phyloP scores from a whole-genome alignment of 2,888 invertebrate species.

The Helleia helle region DNA sequence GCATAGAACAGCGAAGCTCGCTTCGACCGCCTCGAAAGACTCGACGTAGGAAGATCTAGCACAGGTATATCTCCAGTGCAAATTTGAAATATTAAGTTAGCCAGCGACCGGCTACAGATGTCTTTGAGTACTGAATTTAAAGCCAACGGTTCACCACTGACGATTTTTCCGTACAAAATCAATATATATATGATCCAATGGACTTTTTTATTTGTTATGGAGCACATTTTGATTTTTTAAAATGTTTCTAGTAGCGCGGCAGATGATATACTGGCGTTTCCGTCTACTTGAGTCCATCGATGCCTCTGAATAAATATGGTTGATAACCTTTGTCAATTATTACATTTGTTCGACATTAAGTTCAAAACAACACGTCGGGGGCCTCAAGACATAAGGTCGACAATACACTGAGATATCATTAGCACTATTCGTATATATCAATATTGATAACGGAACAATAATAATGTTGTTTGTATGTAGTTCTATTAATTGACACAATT shows the following conservation, averaged over 20 bases:
- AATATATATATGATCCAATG: slow-evolving; percentile 33
- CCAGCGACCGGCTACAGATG: slow-evolving; percentile 39
- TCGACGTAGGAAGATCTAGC: slow-evolving; percentile 32
- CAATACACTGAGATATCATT: slow-evolving; percentile 16
- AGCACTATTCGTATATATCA: slow-evolving; percentile 2
- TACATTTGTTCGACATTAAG: slow-evolving; percentile 52
- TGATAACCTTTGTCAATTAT: slow-evolving; percentile 66
- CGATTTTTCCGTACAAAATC: slow-evolving; percentile 31
- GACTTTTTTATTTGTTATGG: slow-evolving; percentile 28
- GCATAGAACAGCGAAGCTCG: slow-evolving; percentile 35
- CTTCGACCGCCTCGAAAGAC: slow-evolving; percentile 35
- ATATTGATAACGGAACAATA: not conserved
- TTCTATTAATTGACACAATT: not conserved
- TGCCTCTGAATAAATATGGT: slow-evolving; percentile 54
- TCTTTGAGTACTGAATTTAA: slow-evolving; percentile 35
- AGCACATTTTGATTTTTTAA: slow-evolving; percentile 34
- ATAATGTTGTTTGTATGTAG: slow-evolving; percentile 4
- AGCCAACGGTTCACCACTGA: slow-evolving; percentile 34
- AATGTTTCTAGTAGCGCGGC: slow-evolving; percentile 32
- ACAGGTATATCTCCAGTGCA: slow-evolving; percentile 37
- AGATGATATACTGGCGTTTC: slow-evolving; percentile 46
- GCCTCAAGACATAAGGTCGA: slow-evolving; percentile 21
- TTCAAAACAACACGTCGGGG: slow-evolving; percentile 63
- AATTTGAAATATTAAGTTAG: slow-evolving; percentile 36
- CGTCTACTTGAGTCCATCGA: slow-evolving; percentile 43